Percentiles rank a stretch among this genome's conserved stretches.
phyloP scores from a whole-genome alignment of 2,797 vertebrate species.

The Okamejei kenojei region DNA sequence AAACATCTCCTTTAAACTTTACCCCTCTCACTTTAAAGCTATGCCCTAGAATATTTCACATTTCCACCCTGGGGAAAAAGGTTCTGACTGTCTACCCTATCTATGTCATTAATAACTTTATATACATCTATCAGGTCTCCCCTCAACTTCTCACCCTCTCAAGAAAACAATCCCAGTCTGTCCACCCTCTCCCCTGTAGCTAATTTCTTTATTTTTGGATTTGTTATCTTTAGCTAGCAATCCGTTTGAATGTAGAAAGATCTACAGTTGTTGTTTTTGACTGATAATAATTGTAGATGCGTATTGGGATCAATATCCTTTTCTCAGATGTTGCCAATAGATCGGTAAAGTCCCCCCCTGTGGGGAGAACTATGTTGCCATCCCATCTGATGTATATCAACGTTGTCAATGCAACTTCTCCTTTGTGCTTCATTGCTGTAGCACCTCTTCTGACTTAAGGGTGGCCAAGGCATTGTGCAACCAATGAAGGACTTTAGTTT shows the following conservation, averaged over 20 bases:
- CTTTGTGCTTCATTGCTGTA: neutral
- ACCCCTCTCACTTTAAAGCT: no score
- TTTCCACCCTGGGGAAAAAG: no score
- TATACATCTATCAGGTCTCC: no score
- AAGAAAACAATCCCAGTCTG: no score
- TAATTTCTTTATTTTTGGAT: no score
- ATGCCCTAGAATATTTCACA: no score
- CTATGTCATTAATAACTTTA: no score
- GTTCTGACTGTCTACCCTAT: no score
- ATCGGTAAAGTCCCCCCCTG: neutral
- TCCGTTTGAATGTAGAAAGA: neutral
- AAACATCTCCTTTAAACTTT: no score
- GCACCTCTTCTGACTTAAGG: neutral
- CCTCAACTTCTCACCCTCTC: no score
- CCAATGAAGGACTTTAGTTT: neutral
- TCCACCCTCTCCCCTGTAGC: no score
- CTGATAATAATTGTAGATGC: neutral
- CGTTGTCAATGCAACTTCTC: neutral
- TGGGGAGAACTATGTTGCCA: neutral
- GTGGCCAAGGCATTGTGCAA: neutral
- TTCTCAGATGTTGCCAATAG: neutral
- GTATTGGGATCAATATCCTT: neutral
- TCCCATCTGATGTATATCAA: neutral
- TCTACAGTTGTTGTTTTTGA: neutral
- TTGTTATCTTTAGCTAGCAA: no score